Evolutionary conservation across 2,797 vertebrate genomes (phyloP).

Genomic region (Argya squamiceps): DNA sequence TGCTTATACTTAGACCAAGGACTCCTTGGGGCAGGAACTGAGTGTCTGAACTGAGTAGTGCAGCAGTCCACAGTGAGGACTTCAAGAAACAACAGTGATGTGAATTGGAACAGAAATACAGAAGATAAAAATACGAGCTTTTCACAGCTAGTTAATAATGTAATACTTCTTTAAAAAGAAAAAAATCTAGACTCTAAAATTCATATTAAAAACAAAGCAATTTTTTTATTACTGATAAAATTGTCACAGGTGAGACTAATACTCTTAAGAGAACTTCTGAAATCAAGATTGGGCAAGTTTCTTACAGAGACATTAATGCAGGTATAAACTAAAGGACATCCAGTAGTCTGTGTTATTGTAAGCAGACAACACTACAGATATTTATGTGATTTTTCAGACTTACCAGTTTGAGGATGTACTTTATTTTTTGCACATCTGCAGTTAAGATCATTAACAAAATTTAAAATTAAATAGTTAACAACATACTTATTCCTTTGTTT

Average conservation of each 20-base stretch:
- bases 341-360: not conserved
- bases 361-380: not conserved
- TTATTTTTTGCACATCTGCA: not conserved
- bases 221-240: not conserved
- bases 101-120: not conserved
- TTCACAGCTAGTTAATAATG: not conserved
- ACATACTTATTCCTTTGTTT: not conserved
- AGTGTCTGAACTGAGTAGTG: not conserved
- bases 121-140: not conserved
- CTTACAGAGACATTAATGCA: not conserved
- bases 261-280: not conserved
- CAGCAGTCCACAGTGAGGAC: not conserved
- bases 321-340: not conserved
- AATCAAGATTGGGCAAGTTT: not conserved
- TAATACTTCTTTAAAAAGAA: not conserved
- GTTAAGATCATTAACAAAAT: not conserved
- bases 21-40: conserved; percentile 34
- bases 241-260: not conserved
- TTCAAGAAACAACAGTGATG: not conserved
- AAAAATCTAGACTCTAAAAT: not conserved
- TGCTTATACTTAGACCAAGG: conserved; percentile 47
- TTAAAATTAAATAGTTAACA: not conserved
- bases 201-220: not conserved
- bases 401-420: not conserved
- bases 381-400: not conserved